Percentiles rank a stretch among this genome's conserved stretches.
phyloP scores from a whole-genome alignment of 2,113 vertebrate genomes.

The Oriolus oriolus region DNA sequence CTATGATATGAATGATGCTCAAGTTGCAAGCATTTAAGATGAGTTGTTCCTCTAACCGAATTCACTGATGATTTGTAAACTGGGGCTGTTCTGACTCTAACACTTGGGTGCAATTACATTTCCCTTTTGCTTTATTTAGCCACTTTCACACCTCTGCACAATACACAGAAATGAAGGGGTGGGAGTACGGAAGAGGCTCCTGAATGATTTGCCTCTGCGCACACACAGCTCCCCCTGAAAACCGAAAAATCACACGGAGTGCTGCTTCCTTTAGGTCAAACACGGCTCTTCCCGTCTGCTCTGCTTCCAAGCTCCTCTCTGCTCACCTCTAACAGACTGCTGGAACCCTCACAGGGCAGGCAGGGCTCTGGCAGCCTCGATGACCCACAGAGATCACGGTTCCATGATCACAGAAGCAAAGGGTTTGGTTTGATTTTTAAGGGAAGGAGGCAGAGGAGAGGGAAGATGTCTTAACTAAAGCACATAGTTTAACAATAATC shows the following conservation, averaged over 20 bases:
- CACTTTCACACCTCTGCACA: neutral
- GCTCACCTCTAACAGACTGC: neutral
- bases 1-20: neutral
- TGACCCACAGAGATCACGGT: neutral
- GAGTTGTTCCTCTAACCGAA: neutral
- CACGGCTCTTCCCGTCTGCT: neutral
- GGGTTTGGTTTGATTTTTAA: neutral
- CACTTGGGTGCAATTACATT: neutral
- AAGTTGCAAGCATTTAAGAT: neutral
- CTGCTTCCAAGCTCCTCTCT: neutral
- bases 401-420: neutral
- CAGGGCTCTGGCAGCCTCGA: neutral
- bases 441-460: neutral
- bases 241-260: neutral
- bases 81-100: neutral
- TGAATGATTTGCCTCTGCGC: neutral
- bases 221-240: neutral
- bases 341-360: neutral
- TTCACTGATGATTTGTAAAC: neutral
- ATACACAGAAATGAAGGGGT: neutral
- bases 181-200: neutral
- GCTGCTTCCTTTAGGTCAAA: neutral
- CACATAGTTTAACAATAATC: slow-evolving; percentile 70
- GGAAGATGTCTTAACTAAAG: slow-evolving; percentile 51
- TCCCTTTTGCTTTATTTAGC: slow-evolving; percentile 9